Base-by-base conservation (phyloP, 2,888 invertebrate species). In the Amiota communis region DNA sequence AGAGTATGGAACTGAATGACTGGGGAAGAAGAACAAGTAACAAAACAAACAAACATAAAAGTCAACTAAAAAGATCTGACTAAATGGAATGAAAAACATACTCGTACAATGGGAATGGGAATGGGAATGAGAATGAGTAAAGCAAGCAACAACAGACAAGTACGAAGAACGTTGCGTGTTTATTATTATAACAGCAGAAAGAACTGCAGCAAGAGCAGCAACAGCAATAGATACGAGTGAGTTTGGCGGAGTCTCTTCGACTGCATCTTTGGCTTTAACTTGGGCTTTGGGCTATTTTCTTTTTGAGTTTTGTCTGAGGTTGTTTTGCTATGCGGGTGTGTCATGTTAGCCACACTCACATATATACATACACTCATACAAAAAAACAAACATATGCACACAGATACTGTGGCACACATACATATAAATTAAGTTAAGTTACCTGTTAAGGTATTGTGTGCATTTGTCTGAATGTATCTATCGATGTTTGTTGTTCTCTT, bases 281-380 rank as follows among this genome's bases (percentile, higher is more conserved):
- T 20, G 12, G n/a, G 13, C n/a, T 67, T 12, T 65, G 20, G 47
- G 65, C 67, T 51, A 15, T 49, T 51, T 46, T 15, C 56, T 77
- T 74, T 75, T 80, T 76, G 79, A 71, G 78, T 70, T 59, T 48
- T 46, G 73, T 79, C 85, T 80, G 81, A 75, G 59, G 4, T 74
- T 77, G 72, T 70, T 71, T 36, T 63, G 57, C 69, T 73, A 71
- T 75, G 84, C 86, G 84, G 86, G 87, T 81, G 84, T 85, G 80
- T 74, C 81, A 79, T 84, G 82, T 85, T 86, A 86, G 53, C 23
- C 67, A 53, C 36, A 68, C 36, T n/a, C 67, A 68, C 13, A 23
- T n/a, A 36, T 13, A 17, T 53, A 68, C 67, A 68, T 20, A 67
- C 49, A 67, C 47, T 47, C n/a, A 65, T 12, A 36, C 23, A 63